These are phyloP conservation scores for Trichacis sp. DNA, from an alignment of 2,888 invertebrate species.

Conservation along the genomic window DNA sequence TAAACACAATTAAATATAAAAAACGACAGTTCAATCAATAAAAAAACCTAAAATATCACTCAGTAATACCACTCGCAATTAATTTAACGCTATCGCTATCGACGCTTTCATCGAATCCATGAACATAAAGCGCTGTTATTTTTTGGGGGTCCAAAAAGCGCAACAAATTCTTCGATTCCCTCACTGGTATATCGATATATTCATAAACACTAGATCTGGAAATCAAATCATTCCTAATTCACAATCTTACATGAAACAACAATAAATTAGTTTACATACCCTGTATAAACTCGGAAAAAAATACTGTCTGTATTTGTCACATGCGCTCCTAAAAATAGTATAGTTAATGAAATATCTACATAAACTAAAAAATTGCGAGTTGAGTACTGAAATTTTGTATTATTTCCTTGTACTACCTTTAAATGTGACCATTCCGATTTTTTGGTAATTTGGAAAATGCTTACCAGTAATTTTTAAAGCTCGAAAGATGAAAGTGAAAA, in stretches of 20 bases:
- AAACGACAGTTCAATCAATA: too few relatives aligned
- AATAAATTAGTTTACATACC: too few relatives aligned
- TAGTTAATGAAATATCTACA: too few relatives aligned
- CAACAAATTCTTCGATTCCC: conserved; percentile 30
- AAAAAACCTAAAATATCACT: too few relatives aligned
- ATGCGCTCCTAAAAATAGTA: background rate
- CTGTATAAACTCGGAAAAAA: background rate
- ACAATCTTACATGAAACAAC: too few relatives aligned
- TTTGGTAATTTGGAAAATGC: too few relatives aligned
- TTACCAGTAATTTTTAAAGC: background rate
- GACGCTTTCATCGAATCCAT: conserved; percentile 68
- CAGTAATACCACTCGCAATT: conserved; percentile 55
- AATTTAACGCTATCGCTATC: conserved; percentile 62
- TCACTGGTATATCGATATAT: conserved; percentile 28
- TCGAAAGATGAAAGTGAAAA: background rate
- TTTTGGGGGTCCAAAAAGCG: conserved; percentile 41
- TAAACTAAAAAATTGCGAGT: too few relatives aligned
- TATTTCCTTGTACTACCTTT: too few relatives aligned
- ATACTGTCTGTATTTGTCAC: background rate
- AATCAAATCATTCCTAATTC: too few relatives aligned
- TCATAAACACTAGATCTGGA: background rate
- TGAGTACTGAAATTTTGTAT: too few relatives aligned
- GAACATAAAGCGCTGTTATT: conserved; percentile 66
- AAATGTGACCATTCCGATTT: too few relatives aligned
- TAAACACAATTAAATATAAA: background rate